A percentile compares a stretch with the other conserved stretches of the same genome.
These are phyloP conservation scores for Arctopsyche grandis DNA, from an alignment of 1,140 invertebrate genomes.

Conservation along the genomic window DNA sequence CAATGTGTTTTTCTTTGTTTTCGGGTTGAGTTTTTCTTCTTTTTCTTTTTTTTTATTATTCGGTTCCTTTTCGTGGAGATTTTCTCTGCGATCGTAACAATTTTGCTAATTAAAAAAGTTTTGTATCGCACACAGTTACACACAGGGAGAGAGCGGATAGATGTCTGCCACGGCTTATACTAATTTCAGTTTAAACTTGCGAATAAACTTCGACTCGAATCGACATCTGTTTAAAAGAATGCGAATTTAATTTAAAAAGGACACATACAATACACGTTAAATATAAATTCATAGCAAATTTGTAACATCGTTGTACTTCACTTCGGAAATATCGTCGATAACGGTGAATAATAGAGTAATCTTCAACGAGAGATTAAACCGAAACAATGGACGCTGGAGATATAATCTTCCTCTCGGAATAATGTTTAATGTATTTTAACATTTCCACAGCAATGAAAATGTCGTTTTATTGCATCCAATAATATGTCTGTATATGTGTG, in stretches of 20 bases:
- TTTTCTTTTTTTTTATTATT: no score
- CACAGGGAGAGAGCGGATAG: slow-evolving; percentile 7
- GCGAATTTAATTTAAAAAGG: neutral
- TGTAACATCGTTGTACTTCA: no score
- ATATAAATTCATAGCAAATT: no score
- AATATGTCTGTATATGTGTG: neutral
- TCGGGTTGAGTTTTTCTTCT: no score
- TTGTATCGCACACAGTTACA: slow-evolving; percentile 27
- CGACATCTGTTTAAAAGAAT: neutral
- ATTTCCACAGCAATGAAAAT: slow-evolving; percentile 22
- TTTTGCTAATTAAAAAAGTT: slow-evolving; percentile 30
- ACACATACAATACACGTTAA: no score
- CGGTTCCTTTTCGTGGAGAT: no score
- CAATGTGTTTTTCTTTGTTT: no score
- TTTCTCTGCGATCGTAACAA: neutral
- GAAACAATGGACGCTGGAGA: slow-evolving; percentile 13
- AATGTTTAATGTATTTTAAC: slow-evolving; percentile 23
- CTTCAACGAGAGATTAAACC: slow-evolving; percentile 1
- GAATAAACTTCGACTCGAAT: slow-evolving; percentile 13
- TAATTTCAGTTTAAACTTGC: slow-evolving; percentile 27
- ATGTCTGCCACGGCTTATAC: slow-evolving; percentile 20
- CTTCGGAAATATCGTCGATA: neutral
- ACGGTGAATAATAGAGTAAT: slow-evolving; percentile 24
- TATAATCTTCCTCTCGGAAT: slow-evolving; percentile 16
- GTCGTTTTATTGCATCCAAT: slow-evolving; percentile 6